These are phyloP conservation scores for Camelus dromedarius DNA, from an alignment of 2,113 vertebrate genomes.

Conservation along the genomic window DNA sequence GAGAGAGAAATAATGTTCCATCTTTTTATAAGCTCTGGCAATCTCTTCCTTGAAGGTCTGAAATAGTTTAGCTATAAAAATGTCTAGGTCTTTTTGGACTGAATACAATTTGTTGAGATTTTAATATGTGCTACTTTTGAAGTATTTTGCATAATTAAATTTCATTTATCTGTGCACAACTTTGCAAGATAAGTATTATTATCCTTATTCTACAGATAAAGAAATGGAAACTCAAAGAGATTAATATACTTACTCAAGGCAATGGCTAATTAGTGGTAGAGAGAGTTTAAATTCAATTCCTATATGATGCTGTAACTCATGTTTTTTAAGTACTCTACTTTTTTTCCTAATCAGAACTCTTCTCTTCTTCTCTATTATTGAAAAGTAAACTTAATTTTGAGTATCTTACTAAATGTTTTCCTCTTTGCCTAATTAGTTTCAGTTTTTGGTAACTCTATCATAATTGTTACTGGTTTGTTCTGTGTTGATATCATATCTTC, in stretches of 20 bases:
- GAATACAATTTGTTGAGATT: slow-evolving; percentile 36
- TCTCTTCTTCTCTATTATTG: not conserved
- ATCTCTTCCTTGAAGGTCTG: not conserved
- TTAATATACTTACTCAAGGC: slow-evolving; percentile 8
- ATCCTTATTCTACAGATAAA: not conserved
- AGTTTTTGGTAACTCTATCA: slow-evolving; percentile 34
- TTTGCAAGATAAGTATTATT: slow-evolving; percentile 46
- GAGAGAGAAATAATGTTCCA: not conserved
- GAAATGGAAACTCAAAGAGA: not conserved
- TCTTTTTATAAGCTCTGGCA: not conserved
- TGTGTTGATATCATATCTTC: not conserved
- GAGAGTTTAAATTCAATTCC: slow-evolving; percentile 45
- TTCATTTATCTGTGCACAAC: slow-evolving; percentile 32
- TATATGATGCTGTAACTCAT: not conserved
- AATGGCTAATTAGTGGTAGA: not conserved
- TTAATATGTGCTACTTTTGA: slow-evolving; percentile 50
- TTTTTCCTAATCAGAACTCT: not conserved
- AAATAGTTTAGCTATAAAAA: slow-evolving; percentile 60
- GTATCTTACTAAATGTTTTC: not conserved
- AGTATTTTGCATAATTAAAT: slow-evolving; percentile 55
- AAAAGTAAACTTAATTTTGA: slow-evolving; percentile 42
- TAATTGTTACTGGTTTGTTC: slow-evolving; percentile 18
- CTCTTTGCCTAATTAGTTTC: not conserved
- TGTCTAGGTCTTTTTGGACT: slow-evolving; percentile 21
- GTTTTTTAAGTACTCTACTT: not conserved